Evolutionary conservation across 2,113 vertebrate genomes (phyloP).

Genomic region (Coturnix japonica): DNA sequence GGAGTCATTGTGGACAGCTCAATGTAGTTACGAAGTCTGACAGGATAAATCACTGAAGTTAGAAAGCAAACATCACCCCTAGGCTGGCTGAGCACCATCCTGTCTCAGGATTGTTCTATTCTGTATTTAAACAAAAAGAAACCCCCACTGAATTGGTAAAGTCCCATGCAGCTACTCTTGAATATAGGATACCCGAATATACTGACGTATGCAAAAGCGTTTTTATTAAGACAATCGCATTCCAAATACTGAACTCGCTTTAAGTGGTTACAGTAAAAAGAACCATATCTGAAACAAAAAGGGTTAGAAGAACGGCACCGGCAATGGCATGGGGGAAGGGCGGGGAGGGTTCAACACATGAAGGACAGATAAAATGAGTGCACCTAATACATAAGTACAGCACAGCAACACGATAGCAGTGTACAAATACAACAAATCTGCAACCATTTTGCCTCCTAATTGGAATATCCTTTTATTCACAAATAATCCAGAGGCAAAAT

Average conservation of each 20-base stretch:
- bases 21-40: constrained; percentile 65
- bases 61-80: constrained; percentile 50
- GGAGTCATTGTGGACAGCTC: constrained; percentile 74
- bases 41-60: constrained; percentile 53
- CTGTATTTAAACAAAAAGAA: background rate
- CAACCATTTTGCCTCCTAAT: background rate
- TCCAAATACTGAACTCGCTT: background rate
- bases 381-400: constrained; percentile 1
- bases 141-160: background rate
- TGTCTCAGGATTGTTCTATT: background rate
- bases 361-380: constrained; percentile 41
- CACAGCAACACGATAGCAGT: background rate
- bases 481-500: background rate
- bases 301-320: constrained; percentile 49
- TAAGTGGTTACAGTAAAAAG: background rate
- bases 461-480: background rate
- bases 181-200: background rate
- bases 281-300: constrained; percentile 46
- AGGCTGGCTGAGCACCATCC: constrained; percentile 15
- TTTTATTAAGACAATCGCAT: background rate
- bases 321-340: background rate
- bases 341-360: constrained; percentile 1
- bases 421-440: background rate
- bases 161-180: constrained; percentile 11
- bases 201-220: constrained; percentile 19